phyloP scores from a whole-genome alignment of 2,113 vertebrate species.

The Astatotilapia flaviijosephi region DNA sequence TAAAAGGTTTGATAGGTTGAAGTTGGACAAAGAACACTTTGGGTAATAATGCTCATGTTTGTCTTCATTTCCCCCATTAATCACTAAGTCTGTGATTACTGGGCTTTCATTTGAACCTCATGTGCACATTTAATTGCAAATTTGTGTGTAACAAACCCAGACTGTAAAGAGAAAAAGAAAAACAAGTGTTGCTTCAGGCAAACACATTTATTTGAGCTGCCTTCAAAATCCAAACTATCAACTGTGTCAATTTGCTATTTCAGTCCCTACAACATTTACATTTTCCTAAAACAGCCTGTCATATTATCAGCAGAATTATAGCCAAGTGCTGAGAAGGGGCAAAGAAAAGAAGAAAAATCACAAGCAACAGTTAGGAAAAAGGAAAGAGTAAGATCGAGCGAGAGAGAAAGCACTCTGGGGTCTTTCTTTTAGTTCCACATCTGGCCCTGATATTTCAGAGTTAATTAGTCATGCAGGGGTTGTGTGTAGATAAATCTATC shows the following conservation, averaged over 20 bases:
- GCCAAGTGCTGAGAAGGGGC: neutral
- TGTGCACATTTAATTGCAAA: neutral
- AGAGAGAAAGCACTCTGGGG: slow-evolving; percentile 54
- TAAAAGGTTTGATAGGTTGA: neutral
- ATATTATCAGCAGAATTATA: slow-evolving; percentile 11
- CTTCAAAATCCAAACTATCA: slow-evolving; percentile 2
- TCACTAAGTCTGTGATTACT: neutral
- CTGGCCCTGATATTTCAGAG: slow-evolving; percentile 99
- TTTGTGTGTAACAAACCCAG: neutral
- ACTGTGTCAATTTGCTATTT: slow-evolving; percentile 10
- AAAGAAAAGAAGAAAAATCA: slow-evolving; percentile 11
- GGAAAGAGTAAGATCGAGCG: slow-evolving; percentile 18
- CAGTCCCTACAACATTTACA: slow-evolving; percentile 24
- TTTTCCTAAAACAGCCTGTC: slow-evolving; percentile 36
- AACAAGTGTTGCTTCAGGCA: neutral
- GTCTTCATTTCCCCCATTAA: neutral
- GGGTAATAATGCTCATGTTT: neutral
- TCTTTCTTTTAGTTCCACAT: slow-evolving; percentile 86
- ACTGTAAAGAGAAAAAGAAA: neutral
- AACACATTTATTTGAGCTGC: slow-evolving; percentile 1
- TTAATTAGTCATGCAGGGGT: slow-evolving; percentile 99
- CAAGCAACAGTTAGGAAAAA: slow-evolving; percentile 41
- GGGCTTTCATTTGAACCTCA: neutral
- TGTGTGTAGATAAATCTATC: slow-evolving; percentile 99
- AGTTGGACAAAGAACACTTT: neutral